These are phyloP conservation scores for Athrips mouffetella DNA, from an alignment of 2,888 invertebrate genomes.

Conservation along the genomic window DNA sequence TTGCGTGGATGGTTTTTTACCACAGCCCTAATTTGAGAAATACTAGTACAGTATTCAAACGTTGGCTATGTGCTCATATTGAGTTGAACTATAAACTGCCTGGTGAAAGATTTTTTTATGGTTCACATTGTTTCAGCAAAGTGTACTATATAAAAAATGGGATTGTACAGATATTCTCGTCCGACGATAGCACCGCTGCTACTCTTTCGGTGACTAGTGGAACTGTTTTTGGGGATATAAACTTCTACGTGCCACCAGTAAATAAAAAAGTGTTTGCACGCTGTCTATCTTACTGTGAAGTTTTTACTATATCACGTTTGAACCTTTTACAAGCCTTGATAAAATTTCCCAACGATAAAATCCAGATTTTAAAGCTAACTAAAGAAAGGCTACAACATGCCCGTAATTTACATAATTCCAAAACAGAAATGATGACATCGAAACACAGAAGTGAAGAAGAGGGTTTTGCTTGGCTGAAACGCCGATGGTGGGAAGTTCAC, in stretches of 20 bases:
- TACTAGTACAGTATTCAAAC: slow-evolving; percentile 3
- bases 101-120: slow-evolving; percentile 8
- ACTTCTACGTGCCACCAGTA: slow-evolving; percentile 12
- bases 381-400: slow-evolving; percentile 9
- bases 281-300: slow-evolving; percentile 15
- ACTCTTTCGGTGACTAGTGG: slow-evolving; percentile 9
- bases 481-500: slow-evolving; percentile 37
- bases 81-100: slow-evolving; percentile 5
- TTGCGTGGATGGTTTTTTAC: slow-evolving; percentile 11
- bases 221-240: slow-evolving; percentile 14
- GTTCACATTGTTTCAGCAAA: slow-evolving; percentile 7
- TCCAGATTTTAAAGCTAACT: not conserved
- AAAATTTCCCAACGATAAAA: slow-evolving; percentile 14
- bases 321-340: slow-evolving; percentile 4
- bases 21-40: slow-evolving; percentile 17
- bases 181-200: slow-evolving; percentile 10
- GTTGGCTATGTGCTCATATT: slow-evolving; percentile 5
- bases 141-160: slow-evolving; percentile 14
- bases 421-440: not conserved
- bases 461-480: slow-evolving; percentile 13
- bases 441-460: slow-evolving; percentile 13
- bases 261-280: slow-evolving; percentile 2
- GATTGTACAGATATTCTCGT: slow-evolving; percentile 7
- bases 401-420: not conserved
- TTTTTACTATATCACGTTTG: not conserved